Evolutionary conservation across 2,113 vertebrate species (phyloP).

Genomic region (Alaudala cheleensis): DNA sequence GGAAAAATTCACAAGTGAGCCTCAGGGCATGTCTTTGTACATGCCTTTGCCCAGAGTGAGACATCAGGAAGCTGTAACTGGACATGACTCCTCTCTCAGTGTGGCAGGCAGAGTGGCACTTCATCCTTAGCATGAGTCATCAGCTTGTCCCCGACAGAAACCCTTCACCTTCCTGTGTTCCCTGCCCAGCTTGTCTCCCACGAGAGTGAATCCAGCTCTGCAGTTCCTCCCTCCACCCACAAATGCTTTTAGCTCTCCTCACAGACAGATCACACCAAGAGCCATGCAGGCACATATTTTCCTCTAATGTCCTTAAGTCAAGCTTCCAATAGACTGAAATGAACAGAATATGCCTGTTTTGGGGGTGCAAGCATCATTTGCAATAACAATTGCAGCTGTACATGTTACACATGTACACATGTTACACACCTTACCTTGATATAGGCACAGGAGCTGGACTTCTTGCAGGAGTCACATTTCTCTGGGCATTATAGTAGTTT

Average conservation of each 20-base stretch:
- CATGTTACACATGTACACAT: not conserved
- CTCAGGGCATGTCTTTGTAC: not conserved
- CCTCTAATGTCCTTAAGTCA: not conserved
- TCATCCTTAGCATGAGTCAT: not conserved
- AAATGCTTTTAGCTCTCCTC: not conserved
- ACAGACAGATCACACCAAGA: not conserved
- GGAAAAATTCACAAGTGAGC: not conserved
- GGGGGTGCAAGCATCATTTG: rapidly evolving
- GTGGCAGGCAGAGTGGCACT: not conserved
- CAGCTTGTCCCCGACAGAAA: not conserved
- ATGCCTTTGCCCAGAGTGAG: not conserved
- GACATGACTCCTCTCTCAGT: not conserved
- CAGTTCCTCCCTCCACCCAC: not conserved
- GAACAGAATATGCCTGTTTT: not conserved
- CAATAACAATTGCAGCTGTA: not conserved
- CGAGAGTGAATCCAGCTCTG: not conserved
- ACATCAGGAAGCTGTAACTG: not conserved
- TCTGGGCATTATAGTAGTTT: constrained; percentile 90
- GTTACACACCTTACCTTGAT: constrained; percentile 56
- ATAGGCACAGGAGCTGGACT: constrained; percentile 25
- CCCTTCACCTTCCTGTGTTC: not conserved
- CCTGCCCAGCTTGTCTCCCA: not conserved
- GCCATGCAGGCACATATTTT: not conserved
- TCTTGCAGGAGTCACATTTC: constrained; percentile 48
- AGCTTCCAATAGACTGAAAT: not conserved